phyloP scores from a whole-genome alignment of 2,113 vertebrate species.

The Brachypteracias leptosomus region DNA sequence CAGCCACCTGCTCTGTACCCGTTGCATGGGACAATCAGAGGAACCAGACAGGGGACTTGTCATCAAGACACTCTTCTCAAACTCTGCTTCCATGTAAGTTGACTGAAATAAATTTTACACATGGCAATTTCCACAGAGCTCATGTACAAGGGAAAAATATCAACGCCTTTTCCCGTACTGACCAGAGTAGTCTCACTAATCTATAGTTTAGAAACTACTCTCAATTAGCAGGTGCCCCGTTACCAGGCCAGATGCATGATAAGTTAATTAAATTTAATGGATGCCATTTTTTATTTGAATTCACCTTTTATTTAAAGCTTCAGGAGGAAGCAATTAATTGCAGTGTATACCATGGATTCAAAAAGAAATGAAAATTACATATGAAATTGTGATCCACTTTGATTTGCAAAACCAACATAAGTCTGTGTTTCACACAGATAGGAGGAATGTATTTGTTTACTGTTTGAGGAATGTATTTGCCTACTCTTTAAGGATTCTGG shows the following conservation, averaged over 20 bases:
- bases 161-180: background rate
- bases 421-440: background rate
- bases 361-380: background rate
- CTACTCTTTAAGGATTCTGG: background rate
- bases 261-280: slow-evolving; percentile 51
- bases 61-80: background rate
- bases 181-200: background rate
- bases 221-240: slow-evolving; percentile 20
- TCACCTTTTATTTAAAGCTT: slow-evolving; percentile 25
- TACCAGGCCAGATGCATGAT: background rate
- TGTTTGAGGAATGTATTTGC: background rate
- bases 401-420: background rate
- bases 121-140: background rate
- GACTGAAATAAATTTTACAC: background rate
- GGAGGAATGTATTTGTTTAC: background rate
- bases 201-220: background rate
- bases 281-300: slow-evolving; percentile 14
- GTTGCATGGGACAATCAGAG: background rate
- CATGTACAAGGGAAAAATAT: background rate
- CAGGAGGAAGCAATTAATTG: slow-evolving; percentile 19
- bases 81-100: background rate
- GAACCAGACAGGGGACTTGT: fast-evolving
- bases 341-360: background rate
- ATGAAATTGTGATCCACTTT: background rate
- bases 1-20: too few species aligned